Evolutionary conservation across 2,113 vertebrate genomes (phyloP).

Genomic region (Prolemur simus): DNA sequence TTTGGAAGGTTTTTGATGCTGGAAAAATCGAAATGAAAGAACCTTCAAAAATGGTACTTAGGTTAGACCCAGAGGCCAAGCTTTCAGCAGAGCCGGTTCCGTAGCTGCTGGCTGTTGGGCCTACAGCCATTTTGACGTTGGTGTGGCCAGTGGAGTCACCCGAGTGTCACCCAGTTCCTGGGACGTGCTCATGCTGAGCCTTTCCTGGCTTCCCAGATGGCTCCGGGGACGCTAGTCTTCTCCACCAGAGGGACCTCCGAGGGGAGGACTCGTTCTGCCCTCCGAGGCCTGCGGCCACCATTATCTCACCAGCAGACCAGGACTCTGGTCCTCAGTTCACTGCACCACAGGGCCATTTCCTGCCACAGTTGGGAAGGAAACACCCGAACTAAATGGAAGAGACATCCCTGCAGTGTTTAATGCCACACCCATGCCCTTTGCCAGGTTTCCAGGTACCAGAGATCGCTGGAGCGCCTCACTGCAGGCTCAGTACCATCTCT

Average conservation of each 20-base stretch:
- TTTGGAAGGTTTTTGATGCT: conserved; percentile 55
- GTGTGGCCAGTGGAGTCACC: background rate
- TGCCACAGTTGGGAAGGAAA: background rate
- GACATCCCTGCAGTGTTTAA: background rate
- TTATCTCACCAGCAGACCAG: conserved; percentile 24
- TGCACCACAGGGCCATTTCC: background rate
- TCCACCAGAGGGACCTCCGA: background rate
- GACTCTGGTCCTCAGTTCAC: background rate
- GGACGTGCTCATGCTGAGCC: background rate
- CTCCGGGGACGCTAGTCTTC: fast-evolving
- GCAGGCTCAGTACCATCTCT: background rate
- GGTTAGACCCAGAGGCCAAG: background rate
- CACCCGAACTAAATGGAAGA: background rate
- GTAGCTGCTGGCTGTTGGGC: background rate
- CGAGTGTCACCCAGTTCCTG: background rate
- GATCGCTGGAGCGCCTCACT: background rate
- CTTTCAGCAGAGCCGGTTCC: background rate
- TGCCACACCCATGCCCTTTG: background rate
- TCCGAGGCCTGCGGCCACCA: background rate
- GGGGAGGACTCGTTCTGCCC: background rate
- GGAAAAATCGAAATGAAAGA: conserved; percentile 27
- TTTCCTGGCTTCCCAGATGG: background rate
- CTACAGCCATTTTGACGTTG: background rate
- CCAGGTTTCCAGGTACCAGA: background rate
- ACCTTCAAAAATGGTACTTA: conserved; percentile 39